Evolutionary conservation across 2,888 invertebrate species (phyloP), one percentile per base, ranked within the genome.

Genomic region (Drosophila infuscata): DNA sequence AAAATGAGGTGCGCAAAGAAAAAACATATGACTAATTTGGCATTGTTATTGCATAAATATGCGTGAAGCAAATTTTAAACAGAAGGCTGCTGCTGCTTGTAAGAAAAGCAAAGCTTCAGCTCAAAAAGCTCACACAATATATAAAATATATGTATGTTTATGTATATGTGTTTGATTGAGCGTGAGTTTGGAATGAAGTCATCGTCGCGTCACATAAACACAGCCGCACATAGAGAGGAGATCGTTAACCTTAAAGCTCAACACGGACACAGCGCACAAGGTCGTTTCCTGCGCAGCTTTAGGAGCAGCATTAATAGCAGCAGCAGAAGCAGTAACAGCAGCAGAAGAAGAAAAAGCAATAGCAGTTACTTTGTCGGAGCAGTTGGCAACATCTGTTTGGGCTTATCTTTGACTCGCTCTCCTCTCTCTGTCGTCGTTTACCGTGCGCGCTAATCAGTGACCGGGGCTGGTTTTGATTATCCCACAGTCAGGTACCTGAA

Each of bases 401-500:
- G 35, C 70, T 70, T 78, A 73, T 78, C 68, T 73, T 53, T 41
- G 48, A n/a, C 48, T 15, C 49, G n/a, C 48, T n/a, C 46, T 35
- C 57, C 30, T 25, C 32, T 54, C n/a, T 62, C 30, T 20, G 20
- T 2, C 29, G 81, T 88, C 89, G 78, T 68, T 94, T 94, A 94
- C 95, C 94, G 94, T 95, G 95, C 96, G 97, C 95, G 97, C 96
- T 97, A 97, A 97, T 96, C 96, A 95, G 97, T 96, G 96, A 95
- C 97, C 96, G 95, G 94, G 96, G 94, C 97, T 97, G 90, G 83
- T 86, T 95, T 94, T 88, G 77, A 76, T 93, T 94, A 92, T 91
- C 94, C 94, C 93, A 93, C 94, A 97, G 98, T 98, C 98, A 98
- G 98, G 98, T 98, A 98, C 98, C 98, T 97, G 97, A 98, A 98